Base-by-base conservation (phyloP, 1,140 invertebrate genomes). In the Streblospio benedicti region DNA sequence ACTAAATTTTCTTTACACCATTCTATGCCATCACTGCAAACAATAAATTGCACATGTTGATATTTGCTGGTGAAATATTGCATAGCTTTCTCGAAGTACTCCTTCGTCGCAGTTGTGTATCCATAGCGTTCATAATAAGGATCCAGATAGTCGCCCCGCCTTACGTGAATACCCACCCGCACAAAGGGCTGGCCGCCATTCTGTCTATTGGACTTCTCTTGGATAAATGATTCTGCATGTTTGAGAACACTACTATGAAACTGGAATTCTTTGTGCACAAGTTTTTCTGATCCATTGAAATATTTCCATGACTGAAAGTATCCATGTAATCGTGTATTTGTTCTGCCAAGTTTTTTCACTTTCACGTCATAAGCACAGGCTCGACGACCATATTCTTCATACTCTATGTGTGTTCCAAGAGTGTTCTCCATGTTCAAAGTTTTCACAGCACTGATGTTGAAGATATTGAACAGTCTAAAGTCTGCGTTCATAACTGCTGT, bases 151-250 rank as follows among this genome's bases (percentile, higher is more conserved):
- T 62, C 60, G 1, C 60, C 60, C 18, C 60, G 41, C 25, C 60
- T 30, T 23, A 62, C 45, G 32, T 62, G 60, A 20, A 62, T 52
- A 18, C 54, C 60, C 4, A 62, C 60, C 2, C 60, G 25, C 23
- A 41, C 32, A 47, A 57, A 62, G 1, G 31, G 18, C 6, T 20
- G 14, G 23, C 18, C 9, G 2, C 49, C 38, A 43, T 47, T 50
- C 9, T 18, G 14, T 14, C 14, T n/a, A 1, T 54, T 54, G 9
- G 32, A 12, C 20, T 27, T 44, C 45, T 16, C 0, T 18, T 25
- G 20, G 14, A 62, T 33, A 45, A 50, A 62, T 16, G 20, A 20
- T 33, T 58, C 43, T 6, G 47, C 31, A 6, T 12, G 18, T 4
- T 50, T 35, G 18, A 30, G 35, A 50, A 51, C 27, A 16, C 32